A percentile compares a stretch with the other conserved stretches of the same genome.
phyloP scores from a whole-genome alignment of 2,797 vertebrate species.

The Xyrichtys novacula region DNA sequence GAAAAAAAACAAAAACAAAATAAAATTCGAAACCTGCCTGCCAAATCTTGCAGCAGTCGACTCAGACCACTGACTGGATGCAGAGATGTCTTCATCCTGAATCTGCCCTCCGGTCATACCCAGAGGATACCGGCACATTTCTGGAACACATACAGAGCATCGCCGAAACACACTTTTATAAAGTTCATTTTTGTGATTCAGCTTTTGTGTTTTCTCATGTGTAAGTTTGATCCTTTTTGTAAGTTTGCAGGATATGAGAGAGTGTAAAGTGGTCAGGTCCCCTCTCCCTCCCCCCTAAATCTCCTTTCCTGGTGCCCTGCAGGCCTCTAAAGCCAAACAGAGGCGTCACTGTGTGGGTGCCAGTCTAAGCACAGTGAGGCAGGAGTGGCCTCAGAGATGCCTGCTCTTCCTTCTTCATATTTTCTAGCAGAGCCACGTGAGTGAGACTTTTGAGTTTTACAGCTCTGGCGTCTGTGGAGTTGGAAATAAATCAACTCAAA shows the following conservation, averaged over 20 bases:
- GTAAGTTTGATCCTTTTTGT: conserved; percentile 8
- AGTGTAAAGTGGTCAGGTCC: conserved; percentile 47
- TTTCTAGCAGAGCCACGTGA: conserved; percentile 48
- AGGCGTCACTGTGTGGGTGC: conserved; percentile 81
- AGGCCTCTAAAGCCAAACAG: conserved; percentile 82
- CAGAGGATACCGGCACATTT: conserved; percentile 94
- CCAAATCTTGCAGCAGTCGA: conserved; percentile 97
- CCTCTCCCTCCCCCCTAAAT: conserved; percentile 17
- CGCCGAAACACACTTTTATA: neutral
- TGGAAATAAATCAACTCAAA: neutral
- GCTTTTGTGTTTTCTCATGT: conserved; percentile 5
- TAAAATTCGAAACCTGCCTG: conserved; percentile 83
- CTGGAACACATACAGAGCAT: conserved; percentile 81
- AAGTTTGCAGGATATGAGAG: conserved; percentile 42
- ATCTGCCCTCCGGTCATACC: conserved; percentile 97
- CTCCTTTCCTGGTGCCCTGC: conserved; percentile 73
- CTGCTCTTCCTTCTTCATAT: conserved; percentile 44
- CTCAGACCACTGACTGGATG: conserved; percentile 99
- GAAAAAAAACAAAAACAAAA: neutral
- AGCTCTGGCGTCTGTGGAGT: conserved; percentile 1
- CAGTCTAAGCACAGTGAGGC: conserved; percentile 72
- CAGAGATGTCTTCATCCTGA: conserved; percentile 95
- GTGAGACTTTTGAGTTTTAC: conserved; percentile 5
- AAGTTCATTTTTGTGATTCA: neutral
- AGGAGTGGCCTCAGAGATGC: conserved; percentile 56